phyloP scores from a whole-genome alignment of 2,113 vertebrate species.

The Willisornis vidua region DNA sequence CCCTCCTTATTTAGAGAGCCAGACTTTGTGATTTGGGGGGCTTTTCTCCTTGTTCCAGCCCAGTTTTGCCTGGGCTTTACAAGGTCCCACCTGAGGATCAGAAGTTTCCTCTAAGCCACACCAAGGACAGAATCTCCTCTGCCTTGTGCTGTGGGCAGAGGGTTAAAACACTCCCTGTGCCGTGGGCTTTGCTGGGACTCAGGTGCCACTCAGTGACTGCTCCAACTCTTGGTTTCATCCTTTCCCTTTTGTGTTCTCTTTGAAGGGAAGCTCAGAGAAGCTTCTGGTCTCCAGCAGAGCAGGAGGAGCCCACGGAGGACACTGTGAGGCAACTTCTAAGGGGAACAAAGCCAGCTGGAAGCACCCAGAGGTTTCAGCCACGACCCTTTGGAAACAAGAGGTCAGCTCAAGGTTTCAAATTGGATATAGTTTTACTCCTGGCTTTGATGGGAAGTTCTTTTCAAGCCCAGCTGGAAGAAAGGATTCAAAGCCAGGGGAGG shows the following conservation, averaged over 20 bases:
- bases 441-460: conserved; percentile 59
- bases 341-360: conserved; percentile 25
- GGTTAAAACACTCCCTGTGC: neutral
- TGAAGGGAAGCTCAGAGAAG: conserved; percentile 67
- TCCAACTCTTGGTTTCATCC: conserved; percentile 3
- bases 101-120: fast-evolving
- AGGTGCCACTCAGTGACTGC: neutral
- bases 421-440: conserved; percentile 1
- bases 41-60: neutral
- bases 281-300: conserved; percentile 28
- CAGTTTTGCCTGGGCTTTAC: neutral
- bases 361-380: conserved; percentile 32
- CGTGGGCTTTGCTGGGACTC: neutral
- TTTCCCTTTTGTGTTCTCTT: conserved; percentile 60
- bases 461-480: neutral
- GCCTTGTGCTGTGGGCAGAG: neutral
- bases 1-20: neutral
- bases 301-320: neutral
- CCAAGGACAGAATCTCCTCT: neutral
- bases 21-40: neutral
- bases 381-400: conserved; percentile 38
- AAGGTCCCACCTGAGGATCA: neutral
- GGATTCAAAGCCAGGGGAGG: neutral
- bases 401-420: conserved; percentile 30
- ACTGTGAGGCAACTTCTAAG: conserved; percentile 52